Conservation (phyloP, 2,113 vertebrate genomes). For the Microcebus tavaratra region DNA sequence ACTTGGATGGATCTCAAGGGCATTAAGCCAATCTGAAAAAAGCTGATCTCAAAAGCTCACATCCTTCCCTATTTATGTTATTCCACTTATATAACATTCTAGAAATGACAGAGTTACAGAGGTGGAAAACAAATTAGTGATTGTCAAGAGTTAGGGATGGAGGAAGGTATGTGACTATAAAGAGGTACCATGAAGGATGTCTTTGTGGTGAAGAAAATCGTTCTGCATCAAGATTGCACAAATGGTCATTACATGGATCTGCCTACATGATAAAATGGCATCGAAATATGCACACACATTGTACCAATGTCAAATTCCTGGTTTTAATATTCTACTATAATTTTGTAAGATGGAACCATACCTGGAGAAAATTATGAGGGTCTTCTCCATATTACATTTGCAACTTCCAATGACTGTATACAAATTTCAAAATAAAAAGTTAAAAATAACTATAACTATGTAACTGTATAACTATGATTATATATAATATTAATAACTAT, state of each 20-base stretch:
- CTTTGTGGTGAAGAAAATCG: background rate
- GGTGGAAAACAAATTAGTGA: background rate
- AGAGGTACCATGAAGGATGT: background rate
- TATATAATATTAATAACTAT: background rate
- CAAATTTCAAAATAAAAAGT: slow-evolving; percentile 7
- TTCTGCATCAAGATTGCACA: background rate
- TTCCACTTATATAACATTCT: background rate
- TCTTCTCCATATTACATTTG: background rate
- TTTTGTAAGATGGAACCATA: background rate
- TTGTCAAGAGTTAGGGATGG: background rate
- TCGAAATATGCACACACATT: background rate
- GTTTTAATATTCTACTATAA: background rate
- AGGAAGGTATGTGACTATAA: background rate
- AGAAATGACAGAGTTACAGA: background rate
- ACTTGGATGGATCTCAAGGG: background rate
- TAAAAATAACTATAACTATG: background rate
- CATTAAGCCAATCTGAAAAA: background rate
- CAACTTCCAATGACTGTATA: background rate
- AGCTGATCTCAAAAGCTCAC: background rate
- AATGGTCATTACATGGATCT: background rate
- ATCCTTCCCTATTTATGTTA: background rate
- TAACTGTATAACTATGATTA: background rate
- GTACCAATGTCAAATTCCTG: background rate
- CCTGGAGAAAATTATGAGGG: background rate
- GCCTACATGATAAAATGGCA: background rate